These are phyloP conservation scores for Chloromyia formosa DNA, from an alignment of 2,888 invertebrate species.

Conservation along the genomic window DNA sequence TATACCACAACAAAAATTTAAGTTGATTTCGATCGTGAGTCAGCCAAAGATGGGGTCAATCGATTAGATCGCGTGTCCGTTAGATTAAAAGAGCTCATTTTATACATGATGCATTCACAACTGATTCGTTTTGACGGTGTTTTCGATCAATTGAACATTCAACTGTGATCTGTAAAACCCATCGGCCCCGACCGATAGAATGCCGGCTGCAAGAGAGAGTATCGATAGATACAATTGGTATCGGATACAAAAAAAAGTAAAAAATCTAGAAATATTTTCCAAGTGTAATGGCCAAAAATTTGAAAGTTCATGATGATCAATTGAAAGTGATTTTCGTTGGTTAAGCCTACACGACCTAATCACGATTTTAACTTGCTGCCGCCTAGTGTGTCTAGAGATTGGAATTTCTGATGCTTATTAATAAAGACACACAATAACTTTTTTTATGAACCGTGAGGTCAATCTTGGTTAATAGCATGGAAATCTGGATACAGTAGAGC, in stretches of 20 bases:
- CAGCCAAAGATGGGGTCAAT: conserved; percentile 41
- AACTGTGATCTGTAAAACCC: conserved; percentile 15
- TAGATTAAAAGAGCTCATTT: conserved; percentile 29
- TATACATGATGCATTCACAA: conserved; percentile 2
- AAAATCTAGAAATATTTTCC: too few relatives aligned
- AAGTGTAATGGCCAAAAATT: not conserved
- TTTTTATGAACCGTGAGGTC: too few relatives aligned
- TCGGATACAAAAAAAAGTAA: too few relatives aligned
- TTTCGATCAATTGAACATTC: conserved; percentile 26
- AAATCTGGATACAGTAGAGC: too few relatives aligned
- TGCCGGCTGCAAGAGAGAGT: not conserved
- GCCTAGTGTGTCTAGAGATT: too few relatives aligned
- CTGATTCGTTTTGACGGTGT: conserved; percentile 21
- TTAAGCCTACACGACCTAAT: too few relatives aligned
- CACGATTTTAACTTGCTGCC: too few relatives aligned
- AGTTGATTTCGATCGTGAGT: conserved; percentile 19
- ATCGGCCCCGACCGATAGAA: not conserved
- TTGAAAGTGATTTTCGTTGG: conserved; percentile 22
- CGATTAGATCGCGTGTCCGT: conserved; percentile 40
- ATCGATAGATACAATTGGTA: too few relatives aligned
- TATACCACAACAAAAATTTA: not conserved
- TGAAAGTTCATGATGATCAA: conserved; percentile 8
- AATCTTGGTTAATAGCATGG: too few relatives aligned
- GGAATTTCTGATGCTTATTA: too few relatives aligned
- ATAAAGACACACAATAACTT: too few relatives aligned